Conservation (phyloP, 2,797 vertebrate species). For the Halcyon smyrnensis region DNA sequence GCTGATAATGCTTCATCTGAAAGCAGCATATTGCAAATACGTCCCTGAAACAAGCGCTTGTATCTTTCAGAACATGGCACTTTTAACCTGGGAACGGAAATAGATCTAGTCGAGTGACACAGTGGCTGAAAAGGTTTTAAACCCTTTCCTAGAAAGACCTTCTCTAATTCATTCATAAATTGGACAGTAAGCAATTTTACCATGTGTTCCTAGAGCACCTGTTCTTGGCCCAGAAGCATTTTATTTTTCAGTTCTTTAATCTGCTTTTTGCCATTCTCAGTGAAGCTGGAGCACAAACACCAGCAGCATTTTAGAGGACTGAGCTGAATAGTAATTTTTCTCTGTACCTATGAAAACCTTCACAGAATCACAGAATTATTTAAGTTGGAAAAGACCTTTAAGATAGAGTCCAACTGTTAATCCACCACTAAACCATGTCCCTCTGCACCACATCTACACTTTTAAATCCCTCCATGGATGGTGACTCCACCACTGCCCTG, state of each 20-base stretch:
- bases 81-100: neutral
- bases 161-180: neutral
- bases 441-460: neutral
- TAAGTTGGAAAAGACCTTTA: neutral
- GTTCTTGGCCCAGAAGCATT: neutral
- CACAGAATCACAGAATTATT: neutral
- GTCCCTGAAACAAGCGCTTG: neutral
- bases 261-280: neutral
- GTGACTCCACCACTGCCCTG: neutral
- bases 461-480: neutral
- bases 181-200: neutral
- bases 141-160: neutral
- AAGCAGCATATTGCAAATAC: neutral
- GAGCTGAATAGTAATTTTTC: neutral
- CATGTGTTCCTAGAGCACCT: neutral
- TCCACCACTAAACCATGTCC: neutral
- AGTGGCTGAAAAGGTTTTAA: neutral
- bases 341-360: neutral
- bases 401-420: neutral
- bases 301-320: neutral
- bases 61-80: neutral
- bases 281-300: neutral
- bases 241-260: neutral
- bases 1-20: neutral
- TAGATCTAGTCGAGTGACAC: neutral